Conservation (phyloP, 2,797 vertebrate species). For the Etheostoma perlongum region DNA sequence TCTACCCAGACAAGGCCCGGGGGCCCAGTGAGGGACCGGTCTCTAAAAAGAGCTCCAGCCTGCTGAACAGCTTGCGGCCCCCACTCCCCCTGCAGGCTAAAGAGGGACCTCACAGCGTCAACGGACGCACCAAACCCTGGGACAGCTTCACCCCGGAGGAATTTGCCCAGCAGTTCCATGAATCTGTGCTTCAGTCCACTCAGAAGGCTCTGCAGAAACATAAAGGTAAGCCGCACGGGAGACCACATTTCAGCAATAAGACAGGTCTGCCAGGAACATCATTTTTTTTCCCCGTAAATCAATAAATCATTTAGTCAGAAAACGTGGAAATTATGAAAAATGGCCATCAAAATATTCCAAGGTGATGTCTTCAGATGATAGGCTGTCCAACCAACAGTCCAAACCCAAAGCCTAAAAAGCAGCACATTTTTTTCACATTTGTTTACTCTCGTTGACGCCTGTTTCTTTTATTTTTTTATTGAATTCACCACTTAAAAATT, state of each 20-base stretch:
- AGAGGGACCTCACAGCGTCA: slow-evolving; percentile 90
- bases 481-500: not conserved
- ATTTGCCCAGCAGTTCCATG: slow-evolving; percentile 98
- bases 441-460: not conserved
- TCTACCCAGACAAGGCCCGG: slow-evolving; percentile 87
- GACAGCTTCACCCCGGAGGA: slow-evolving; percentile 95
- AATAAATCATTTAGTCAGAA: not conserved
- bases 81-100: slow-evolving; percentile 88
- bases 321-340: not conserved
- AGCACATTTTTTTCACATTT: not conserved
- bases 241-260: no score
- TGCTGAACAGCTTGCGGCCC: slow-evolving; percentile 91
- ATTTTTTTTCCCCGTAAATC: no score
- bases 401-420: slow-evolving; percentile 1
- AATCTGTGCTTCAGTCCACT: slow-evolving; percentile 98
- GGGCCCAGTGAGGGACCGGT: slow-evolving; percentile 82
- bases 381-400: not conserved
- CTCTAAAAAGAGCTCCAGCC: slow-evolving; percentile 89
- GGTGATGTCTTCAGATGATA: not conserved
- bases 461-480: no score
- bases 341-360: not conserved
- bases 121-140: slow-evolving; percentile 95
- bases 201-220: slow-evolving; percentile 98
- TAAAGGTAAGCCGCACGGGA: slow-evolving; percentile 86
- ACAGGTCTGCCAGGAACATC: no score